These are phyloP conservation scores for Salvelinus namaycush DNA, from an alignment of 2,113 vertebrate species.

Conservation along the genomic window DNA sequence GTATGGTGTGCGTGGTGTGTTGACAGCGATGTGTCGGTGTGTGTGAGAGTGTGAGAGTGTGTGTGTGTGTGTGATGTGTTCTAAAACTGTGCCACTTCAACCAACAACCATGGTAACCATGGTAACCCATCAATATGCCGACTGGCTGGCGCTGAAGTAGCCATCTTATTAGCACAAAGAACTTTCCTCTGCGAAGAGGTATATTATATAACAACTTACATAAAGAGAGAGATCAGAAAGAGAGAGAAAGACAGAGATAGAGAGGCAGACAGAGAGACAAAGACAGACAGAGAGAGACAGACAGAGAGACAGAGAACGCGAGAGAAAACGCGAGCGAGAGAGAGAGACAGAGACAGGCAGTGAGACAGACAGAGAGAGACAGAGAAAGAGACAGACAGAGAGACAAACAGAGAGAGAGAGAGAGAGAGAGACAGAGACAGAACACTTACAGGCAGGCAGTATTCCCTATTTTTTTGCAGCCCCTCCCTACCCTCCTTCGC, in stretches of 20 bases:
- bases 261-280: background rate
- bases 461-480: too few relatives aligned
- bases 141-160: too few relatives aligned
- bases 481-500: background rate
- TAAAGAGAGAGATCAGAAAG: background rate
- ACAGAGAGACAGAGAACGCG: background rate
- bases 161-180: too few relatives aligned
- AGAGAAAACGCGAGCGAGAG: background rate
- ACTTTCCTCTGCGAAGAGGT: too few relatives aligned
- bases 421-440: background rate
- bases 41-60: too few relatives aligned
- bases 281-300: background rate
- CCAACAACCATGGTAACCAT: background rate
- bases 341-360: background rate
- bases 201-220: too few relatives aligned
- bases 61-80: background rate
- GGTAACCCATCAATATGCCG: background rate
- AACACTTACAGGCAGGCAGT: background rate
- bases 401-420: background rate
- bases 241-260: background rate
- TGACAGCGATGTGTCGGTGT: too few relatives aligned
- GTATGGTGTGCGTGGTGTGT: too few relatives aligned
- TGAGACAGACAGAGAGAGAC: background rate
- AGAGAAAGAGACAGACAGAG: background rate
- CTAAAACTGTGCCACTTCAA: slow-evolving; percentile 7